A percentile compares a stretch with the other conserved stretches of the same genome.
Conservation (phyloP, 2,113 vertebrate species). For the Toxotes chatareus region DNA sequence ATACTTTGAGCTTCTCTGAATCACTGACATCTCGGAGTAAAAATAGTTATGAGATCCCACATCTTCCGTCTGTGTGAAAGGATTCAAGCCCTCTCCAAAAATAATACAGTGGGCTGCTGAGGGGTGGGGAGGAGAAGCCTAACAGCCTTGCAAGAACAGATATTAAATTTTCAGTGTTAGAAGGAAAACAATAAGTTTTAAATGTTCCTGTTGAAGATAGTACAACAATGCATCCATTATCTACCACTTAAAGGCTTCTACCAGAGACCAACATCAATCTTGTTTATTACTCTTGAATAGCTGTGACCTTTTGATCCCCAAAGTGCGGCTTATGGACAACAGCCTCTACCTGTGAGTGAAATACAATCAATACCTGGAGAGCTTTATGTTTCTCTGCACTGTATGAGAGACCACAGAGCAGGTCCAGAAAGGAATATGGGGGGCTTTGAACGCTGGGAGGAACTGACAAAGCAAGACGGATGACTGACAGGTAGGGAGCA, state of each 20-base stretch:
- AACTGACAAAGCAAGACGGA: slow-evolving; percentile 61
- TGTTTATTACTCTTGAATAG: slow-evolving; percentile 59
- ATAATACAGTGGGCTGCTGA: neutral
- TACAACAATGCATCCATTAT: slow-evolving; percentile 49
- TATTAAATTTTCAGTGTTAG: neutral
- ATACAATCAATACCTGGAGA: slow-evolving; percentile 57
- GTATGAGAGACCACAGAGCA: slow-evolving; percentile 30
- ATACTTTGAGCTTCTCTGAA: slow-evolving; percentile 21
- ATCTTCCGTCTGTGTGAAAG: neutral
- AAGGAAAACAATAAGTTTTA: slow-evolving; percentile 1
- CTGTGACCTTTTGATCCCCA: slow-evolving; percentile 60
- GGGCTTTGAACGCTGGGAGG: slow-evolving; percentile 19
- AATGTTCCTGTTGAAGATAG: neutral
- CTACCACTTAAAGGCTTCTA: slow-evolving; percentile 37
- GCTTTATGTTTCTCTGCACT: slow-evolving; percentile 53
- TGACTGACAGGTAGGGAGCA: slow-evolving; percentile 64
- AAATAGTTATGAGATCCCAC: slow-evolving; percentile 41
- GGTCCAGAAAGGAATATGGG: slow-evolving; percentile 32
- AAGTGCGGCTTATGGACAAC: slow-evolving; percentile 49
- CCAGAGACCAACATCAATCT: slow-evolving; percentile 45
- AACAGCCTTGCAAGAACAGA: neutral
- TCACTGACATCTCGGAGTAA: slow-evolving; percentile 34
- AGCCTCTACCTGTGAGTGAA: slow-evolving; percentile 62
- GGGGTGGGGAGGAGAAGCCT: accelerated
- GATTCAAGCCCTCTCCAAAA: neutral